phyloP scores from a whole-genome alignment of 2,888 invertebrate species.

The Vesta saturnalis region DNA sequence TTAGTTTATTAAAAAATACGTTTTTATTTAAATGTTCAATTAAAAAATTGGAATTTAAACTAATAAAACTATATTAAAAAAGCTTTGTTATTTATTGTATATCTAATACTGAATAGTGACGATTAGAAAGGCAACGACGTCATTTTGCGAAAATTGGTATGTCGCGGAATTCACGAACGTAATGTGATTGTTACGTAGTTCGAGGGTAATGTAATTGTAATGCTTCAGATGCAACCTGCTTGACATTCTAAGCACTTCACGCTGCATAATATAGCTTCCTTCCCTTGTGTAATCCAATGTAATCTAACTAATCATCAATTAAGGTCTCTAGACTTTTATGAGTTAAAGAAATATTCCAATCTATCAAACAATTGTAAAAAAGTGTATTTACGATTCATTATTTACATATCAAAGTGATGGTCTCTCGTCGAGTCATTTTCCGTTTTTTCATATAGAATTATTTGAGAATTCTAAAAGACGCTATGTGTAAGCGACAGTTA shows the following conservation, averaged over 20 bases:
- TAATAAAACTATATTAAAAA: no score
- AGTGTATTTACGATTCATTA: neutral
- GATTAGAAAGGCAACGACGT: slow-evolving; percentile 30
- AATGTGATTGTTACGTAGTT: slow-evolving; percentile 43
- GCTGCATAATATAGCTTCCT: slow-evolving; percentile 26
- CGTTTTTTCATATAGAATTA: no score
- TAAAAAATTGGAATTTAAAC: no score
- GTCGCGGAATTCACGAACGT: slow-evolving; percentile 36
- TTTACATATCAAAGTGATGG: no score
- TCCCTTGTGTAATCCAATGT: slow-evolving; percentile 21
- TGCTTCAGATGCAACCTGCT: slow-evolving; percentile 39
- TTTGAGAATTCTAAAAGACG: no score
- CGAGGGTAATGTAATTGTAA: slow-evolving; percentile 39
- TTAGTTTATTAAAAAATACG: no score
- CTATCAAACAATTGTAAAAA: neutral
- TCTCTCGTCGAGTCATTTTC: no score
- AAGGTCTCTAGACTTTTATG: neutral
- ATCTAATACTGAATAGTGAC: no score
- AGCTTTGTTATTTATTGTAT: no score
- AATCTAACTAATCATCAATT: slow-evolving; percentile 17
- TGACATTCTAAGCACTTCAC: slow-evolving; percentile 37
- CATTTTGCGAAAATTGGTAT: slow-evolving; percentile 43
- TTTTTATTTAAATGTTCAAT: no score
- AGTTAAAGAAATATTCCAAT: neutral
- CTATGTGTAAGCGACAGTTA: no score